Percentiles rank a stretch among this genome's conserved stretches.
phyloP scores from a whole-genome alignment of 2,113 vertebrate species.

The Epinephelus cyanopodus region DNA sequence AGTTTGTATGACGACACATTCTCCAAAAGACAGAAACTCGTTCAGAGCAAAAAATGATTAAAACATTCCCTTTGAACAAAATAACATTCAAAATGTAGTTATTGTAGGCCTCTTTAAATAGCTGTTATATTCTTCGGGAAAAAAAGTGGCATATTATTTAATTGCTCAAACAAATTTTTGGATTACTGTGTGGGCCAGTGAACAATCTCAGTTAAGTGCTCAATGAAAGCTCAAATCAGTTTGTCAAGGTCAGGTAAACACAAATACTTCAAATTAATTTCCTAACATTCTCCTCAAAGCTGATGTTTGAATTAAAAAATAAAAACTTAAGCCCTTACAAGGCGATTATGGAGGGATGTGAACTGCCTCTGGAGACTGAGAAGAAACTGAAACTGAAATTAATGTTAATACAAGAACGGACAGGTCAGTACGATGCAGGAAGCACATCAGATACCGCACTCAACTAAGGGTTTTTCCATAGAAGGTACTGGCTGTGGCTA shows the following conservation, averaged over 20 bases:
- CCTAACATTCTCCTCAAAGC: no score
- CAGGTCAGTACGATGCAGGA: no score
- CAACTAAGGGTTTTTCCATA: no score
- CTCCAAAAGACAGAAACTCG: no score
- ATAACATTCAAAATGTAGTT: constrained; percentile 1
- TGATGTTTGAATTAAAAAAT: neutral
- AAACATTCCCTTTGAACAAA: constrained; percentile 9
- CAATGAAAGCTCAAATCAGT: constrained; percentile 1
- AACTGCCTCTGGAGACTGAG: neutral
- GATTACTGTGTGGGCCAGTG: neutral
- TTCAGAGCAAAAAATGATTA: constrained; percentile 2
- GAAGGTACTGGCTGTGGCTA: neutral
- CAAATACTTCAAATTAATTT: no score
- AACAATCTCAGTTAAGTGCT: neutral
- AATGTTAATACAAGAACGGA: neutral
- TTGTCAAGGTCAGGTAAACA: no score
- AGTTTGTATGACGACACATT: neutral
- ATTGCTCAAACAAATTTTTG: neutral
- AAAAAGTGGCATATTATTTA: no score
- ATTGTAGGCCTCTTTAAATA: neutral
- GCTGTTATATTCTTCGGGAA: neutral
- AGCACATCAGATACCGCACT: no score
- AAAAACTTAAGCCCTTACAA: neutral
- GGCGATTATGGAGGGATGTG: neutral
- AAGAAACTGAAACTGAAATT: constrained; percentile 18